Percentiles rank a stretch among this genome's conserved stretches.
phyloP scores from a whole-genome alignment of 2,113 vertebrate genomes.

The Corvus moneduloides region DNA sequence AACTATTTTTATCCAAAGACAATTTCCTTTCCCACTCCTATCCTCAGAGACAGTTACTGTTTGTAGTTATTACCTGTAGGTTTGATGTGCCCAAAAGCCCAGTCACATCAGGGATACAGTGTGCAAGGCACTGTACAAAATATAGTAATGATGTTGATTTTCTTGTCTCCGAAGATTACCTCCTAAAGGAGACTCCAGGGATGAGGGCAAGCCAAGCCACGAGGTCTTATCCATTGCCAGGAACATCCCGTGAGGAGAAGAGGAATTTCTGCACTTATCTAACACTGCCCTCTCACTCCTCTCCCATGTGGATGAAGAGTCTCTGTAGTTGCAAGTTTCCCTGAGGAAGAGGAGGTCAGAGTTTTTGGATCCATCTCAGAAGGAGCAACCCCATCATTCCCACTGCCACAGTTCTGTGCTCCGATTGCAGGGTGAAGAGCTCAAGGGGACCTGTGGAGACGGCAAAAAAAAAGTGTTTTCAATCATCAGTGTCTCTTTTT shows the following conservation, averaged over 20 bases:
- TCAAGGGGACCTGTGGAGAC: not conserved
- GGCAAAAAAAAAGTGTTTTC: not conserved
- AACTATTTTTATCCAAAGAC: slow-evolving; percentile 63
- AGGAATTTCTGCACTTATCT: not conserved
- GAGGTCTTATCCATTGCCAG: not conserved
- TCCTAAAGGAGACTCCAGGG: slow-evolving; percentile 1
- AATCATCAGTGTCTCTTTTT: not conserved
- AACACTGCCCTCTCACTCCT: not conserved
- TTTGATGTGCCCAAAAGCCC: slow-evolving; percentile 48
- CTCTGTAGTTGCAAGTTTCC: not conserved
- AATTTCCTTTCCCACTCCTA: slow-evolving; percentile 55
- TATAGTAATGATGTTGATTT: not conserved
- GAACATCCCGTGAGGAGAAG: not conserved
- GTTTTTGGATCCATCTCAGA: not conserved
- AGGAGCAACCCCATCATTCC: not conserved
- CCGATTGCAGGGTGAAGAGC: not conserved
- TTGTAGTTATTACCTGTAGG: slow-evolving; percentile 55
- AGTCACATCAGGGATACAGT: slow-evolving; percentile 29
- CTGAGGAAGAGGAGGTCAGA: not conserved
- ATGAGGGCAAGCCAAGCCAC: not conserved
- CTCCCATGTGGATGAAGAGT: not conserved
- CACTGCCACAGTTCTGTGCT: not conserved
- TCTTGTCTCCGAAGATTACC: not conserved
- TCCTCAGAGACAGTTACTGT: slow-evolving; percentile 19
- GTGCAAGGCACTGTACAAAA: slow-evolving; percentile 17